These are phyloP conservation scores for Acanthopleura granulata DNA, from an alignment of 2,888 invertebrate species.

Conservation along the genomic window DNA sequence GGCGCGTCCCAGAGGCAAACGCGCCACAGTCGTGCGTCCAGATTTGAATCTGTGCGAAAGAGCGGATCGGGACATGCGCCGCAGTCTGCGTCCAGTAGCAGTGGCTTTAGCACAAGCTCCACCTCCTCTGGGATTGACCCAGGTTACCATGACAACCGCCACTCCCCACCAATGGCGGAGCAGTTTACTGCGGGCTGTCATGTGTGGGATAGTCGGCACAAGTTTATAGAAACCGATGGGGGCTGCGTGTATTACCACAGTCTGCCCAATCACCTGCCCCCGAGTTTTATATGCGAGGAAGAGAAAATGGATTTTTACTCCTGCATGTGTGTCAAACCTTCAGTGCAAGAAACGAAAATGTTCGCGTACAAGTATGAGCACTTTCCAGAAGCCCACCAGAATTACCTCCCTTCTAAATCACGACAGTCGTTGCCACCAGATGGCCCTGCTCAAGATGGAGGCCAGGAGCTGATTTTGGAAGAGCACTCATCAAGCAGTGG, in stretches of 20 bases:
- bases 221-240: conserved; percentile 14
- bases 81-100: conserved; percentile 40
- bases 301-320: conserved; percentile 18
- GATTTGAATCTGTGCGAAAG: neutral
- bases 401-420: conserved; percentile 2
- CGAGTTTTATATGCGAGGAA: conserved; percentile 3
- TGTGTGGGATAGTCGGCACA: conserved; percentile 8
- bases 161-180: conserved; percentile 8
- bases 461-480: conserved; percentile 7
- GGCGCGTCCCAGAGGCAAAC: neutral
- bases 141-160: conserved; percentile 41
- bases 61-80: neutral
- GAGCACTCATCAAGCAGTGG: conserved; percentile 2
- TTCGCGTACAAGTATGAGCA: conserved; percentile 8
- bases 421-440: neutral
- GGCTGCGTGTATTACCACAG: conserved; percentile 15
- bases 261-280: conserved; percentile 9
- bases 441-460: conserved; percentile 4
- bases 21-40: neutral
- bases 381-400: conserved; percentile 11
- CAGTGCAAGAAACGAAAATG: neutral
- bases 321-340: conserved; percentile 15
- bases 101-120: conserved; percentile 52
- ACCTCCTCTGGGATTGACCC: conserved; percentile 54
- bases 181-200: neutral